A percentile compares a stretch with the other conserved stretches of the same genome.
Conservation (phyloP, 2,113 vertebrate species). For the Ptyas mucosa region DNA sequence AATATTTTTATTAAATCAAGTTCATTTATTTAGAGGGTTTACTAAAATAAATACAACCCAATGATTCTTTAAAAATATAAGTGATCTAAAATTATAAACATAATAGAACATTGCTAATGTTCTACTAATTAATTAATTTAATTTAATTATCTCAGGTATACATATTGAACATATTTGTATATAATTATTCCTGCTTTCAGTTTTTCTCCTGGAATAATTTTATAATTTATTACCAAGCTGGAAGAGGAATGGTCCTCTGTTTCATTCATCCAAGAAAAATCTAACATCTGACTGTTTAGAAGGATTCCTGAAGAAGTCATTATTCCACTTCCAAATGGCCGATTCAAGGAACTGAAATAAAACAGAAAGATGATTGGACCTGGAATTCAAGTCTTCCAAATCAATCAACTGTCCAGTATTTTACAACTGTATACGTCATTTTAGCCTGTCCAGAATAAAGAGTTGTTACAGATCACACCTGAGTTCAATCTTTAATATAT, state of each 20-base stretch:
- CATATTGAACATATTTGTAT: background rate
- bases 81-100: background rate
- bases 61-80: background rate
- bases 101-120: background rate
- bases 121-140: background rate
- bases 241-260: constrained; percentile 69
- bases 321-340: constrained; percentile 92
- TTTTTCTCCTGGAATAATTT: background rate
- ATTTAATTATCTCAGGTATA: background rate
- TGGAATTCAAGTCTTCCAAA: background rate
- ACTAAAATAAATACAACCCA: background rate
- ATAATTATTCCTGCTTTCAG: background rate
- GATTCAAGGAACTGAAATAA: constrained; percentile 86
- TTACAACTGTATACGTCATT: background rate
- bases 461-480: background rate
- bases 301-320: constrained; percentile 90
- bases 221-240: constrained; percentile 71
- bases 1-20: background rate
- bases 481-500: background rate
- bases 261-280: constrained; percentile 93
- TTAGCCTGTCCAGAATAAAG: background rate
- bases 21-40: background rate
- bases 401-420: background rate
- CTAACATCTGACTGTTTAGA: constrained; percentile 95
- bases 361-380: background rate